Evolutionary conservation across 2,888 invertebrate species (phyloP).

Genomic region (Chymomyza amoena): DNA sequence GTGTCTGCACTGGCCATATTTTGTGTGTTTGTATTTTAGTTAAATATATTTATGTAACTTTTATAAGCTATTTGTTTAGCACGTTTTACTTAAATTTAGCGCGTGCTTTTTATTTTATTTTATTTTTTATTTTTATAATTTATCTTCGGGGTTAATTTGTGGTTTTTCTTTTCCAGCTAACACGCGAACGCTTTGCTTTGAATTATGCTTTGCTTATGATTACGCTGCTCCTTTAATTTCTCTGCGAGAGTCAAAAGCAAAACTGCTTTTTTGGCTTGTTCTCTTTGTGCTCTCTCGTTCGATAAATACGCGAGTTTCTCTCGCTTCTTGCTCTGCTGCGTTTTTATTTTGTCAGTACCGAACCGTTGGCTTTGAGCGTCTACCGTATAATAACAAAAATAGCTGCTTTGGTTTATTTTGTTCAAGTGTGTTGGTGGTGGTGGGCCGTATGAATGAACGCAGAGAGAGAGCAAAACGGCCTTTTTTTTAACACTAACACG

Average conservation of each 20-base stretch:
- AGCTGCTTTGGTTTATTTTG: slow-evolving; percentile 16
- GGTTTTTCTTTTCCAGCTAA: background rate
- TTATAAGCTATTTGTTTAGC: background rate
- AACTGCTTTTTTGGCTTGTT: background rate
- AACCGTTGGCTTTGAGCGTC: slow-evolving; percentile 51
- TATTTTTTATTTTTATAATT: slow-evolving; percentile 5
- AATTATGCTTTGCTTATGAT: slow-evolving; percentile 16
- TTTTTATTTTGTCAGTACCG: background rate
- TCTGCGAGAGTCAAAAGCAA: background rate
- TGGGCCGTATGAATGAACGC: slow-evolving; percentile 4
- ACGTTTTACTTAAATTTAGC: background rate
- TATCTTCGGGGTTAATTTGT: background rate
- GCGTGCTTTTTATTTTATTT: background rate
- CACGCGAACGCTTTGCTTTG: background rate
- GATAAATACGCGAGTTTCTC: slow-evolving; percentile 9
- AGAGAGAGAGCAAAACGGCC: background rate
- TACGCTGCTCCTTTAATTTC: slow-evolving; percentile 57
- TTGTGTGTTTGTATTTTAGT: slow-evolving; percentile 17
- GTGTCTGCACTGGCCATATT: slow-evolving; percentile 31
- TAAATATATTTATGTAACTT: slow-evolving; percentile 10
- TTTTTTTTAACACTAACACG: background rate
- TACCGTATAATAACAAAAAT: slow-evolving; percentile 53
- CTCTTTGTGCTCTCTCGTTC: background rate
- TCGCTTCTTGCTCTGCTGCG: slow-evolving; percentile 9
- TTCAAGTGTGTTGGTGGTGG: slow-evolving; percentile 9